Evolutionary conservation across 1,140 invertebrate genomes (phyloP).

Genomic region (Zophobas atratus): DNA sequence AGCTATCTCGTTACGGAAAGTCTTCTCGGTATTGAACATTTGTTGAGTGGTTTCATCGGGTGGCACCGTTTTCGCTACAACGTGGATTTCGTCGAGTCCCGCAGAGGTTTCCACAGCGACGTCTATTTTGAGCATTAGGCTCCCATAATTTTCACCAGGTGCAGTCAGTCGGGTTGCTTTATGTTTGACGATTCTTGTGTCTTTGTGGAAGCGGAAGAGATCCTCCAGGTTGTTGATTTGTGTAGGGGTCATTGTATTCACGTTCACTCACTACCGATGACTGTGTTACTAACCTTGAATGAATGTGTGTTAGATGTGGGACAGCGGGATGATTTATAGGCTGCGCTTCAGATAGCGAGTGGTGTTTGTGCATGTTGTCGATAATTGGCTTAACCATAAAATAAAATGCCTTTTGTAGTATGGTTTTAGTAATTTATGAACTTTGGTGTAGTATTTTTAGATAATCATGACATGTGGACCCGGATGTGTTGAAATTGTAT

Average conservation of each 20-base stretch:
- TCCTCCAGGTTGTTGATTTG: background rate
- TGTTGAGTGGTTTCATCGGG: slow-evolving; percentile 62
- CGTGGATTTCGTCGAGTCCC: slow-evolving; percentile 57
- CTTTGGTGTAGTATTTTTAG: no score
- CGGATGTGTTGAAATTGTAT: no score
- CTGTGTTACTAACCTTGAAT: no score
- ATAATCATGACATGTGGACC: no score
- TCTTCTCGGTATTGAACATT: slow-evolving; percentile 65
- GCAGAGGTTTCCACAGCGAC: slow-evolving; percentile 58
- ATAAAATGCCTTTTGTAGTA: no score
- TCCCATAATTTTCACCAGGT: slow-evolving; percentile 75
- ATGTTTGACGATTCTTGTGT: background rate
- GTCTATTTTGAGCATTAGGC: slow-evolving; percentile 69
- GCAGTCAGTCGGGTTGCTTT: slow-evolving; percentile 67
- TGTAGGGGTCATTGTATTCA: background rate
- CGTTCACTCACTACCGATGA: no score
- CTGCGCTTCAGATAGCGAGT: no score
- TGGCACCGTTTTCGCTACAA: slow-evolving; percentile 68
- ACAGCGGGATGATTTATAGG: no score
- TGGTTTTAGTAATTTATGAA: no score
- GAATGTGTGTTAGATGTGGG: no score
- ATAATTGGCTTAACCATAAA: no score
- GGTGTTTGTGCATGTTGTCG: no score
- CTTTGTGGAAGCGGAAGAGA: background rate
- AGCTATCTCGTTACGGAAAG: slow-evolving; percentile 65